Percentiles rank a stretch among this genome's conserved stretches.
These are phyloP conservation scores for Astatotilapia flaviijosephi DNA, from an alignment of 2,113 vertebrate genomes.

Conservation along the genomic window DNA sequence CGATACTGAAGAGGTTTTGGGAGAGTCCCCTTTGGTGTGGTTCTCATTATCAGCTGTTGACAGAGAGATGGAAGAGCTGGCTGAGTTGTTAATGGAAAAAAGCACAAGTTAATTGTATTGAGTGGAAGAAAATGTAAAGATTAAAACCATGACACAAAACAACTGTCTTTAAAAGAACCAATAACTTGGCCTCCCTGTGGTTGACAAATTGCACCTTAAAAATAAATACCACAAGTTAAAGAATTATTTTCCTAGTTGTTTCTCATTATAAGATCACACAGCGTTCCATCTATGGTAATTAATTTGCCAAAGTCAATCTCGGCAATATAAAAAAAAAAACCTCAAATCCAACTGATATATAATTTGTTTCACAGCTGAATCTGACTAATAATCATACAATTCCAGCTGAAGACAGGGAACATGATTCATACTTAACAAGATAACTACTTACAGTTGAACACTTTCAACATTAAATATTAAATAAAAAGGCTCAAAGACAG, in stretches of 20 bases:
- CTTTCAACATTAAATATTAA: background rate
- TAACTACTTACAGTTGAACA: background rate
- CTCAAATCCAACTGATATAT: background rate
- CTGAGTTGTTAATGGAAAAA: background rate
- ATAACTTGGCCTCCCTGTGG: background rate
- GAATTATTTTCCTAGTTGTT: background rate
- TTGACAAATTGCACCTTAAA: background rate
- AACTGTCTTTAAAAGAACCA: background rate
- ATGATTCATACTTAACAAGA: background rate
- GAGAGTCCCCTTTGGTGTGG: slow-evolving; percentile 84
- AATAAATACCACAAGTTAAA: background rate
- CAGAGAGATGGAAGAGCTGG: background rate
- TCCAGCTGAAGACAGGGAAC: background rate
- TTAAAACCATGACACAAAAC: background rate
- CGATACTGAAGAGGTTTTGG: slow-evolving; percentile 73
- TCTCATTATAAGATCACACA: background rate
- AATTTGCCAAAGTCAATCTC: background rate
- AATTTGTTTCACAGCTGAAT: background rate
- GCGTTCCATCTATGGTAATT: background rate
- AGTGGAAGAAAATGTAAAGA: background rate
- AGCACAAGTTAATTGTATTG: background rate
- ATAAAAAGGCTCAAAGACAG: background rate
- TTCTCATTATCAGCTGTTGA: slow-evolving; percentile 92
- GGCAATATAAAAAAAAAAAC: background rate
- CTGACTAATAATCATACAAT: background rate